Percentiles rank a stretch among this genome's conserved stretches.
phyloP scores from a whole-genome alignment of 2,888 invertebrate species.

The Drosophila subsilvestris region DNA sequence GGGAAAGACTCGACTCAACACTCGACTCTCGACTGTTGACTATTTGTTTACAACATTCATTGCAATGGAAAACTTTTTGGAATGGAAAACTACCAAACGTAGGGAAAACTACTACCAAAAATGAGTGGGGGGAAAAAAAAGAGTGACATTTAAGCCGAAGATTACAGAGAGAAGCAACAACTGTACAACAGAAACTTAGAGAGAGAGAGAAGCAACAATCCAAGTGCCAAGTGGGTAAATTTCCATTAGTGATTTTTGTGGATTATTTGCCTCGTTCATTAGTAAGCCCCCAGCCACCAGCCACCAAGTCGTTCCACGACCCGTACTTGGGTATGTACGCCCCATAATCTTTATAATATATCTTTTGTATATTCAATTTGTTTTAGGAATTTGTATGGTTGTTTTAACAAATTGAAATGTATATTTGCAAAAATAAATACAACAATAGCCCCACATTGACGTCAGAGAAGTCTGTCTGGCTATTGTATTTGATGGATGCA shows the following conservation, averaged over 20 bases:
- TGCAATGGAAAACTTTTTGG: conserved; percentile 73
- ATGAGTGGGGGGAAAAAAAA: neutral
- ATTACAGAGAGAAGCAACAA: conserved; percentile 7
- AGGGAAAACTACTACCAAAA: conserved; percentile 38
- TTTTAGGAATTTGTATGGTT: neutral
- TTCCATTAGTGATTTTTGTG: conserved; percentile 59
- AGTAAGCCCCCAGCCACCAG: conserved; percentile 42
- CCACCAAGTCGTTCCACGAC: neutral
- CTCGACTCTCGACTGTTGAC: conserved; percentile 18
- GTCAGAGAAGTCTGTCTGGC: conserved; percentile 14
- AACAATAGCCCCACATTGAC: conserved; percentile 23
- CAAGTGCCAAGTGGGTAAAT: conserved; percentile 72
- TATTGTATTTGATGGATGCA: conserved; percentile 66
- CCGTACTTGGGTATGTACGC: neutral
- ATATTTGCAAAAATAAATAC: conserved; percentile 23
- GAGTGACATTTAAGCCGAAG: conserved; percentile 22
- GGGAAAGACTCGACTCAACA: conserved; percentile 10
- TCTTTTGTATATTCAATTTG: conserved; percentile 24
- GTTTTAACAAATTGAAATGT: conserved; percentile 28
- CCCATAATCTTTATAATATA: conserved; percentile 27
- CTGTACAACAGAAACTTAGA: neutral
- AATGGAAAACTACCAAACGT: conserved; percentile 46
- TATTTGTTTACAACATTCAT: conserved; percentile 60
- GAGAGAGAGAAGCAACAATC: conserved; percentile 12
- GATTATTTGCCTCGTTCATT: conserved; percentile 60